Evolutionary conservation across 2,113 vertebrate species (phyloP).

Genomic region (Corythoichthys intestinalis): DNA sequence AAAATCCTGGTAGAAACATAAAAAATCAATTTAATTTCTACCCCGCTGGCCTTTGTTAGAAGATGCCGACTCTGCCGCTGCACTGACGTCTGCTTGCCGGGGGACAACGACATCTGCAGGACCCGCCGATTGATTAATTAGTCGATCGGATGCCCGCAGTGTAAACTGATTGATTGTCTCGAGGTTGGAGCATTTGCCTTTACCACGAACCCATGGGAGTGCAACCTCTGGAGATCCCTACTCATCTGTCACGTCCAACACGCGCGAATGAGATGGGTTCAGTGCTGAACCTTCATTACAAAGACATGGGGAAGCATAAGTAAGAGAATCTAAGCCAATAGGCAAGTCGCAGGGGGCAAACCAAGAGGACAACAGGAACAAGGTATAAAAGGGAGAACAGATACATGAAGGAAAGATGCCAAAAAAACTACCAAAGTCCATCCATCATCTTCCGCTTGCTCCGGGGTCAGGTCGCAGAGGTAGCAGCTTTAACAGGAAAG

Average conservation of each 20-base stretch:
- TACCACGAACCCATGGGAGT: slow-evolving; percentile 61
- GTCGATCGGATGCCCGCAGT: slow-evolving; percentile 63
- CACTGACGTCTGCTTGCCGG: slow-evolving; percentile 42
- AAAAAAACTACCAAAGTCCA: no score
- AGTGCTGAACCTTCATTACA: slow-evolving; percentile 62
- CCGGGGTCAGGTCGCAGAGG: no score
- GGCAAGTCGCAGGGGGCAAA: slow-evolving; percentile 24
- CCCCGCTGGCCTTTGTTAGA: slow-evolving; percentile 50
- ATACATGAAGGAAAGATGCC: neutral
- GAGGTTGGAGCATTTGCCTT: slow-evolving; percentile 58
- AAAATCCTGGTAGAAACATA: slow-evolving; percentile 40
- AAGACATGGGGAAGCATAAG: slow-evolving; percentile 43
- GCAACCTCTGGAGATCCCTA: slow-evolving; percentile 66
- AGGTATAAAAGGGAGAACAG: slow-evolving; percentile 24
- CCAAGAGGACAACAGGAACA: slow-evolving; percentile 30
- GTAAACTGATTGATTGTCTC: slow-evolving; percentile 72
- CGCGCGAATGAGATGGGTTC: slow-evolving; percentile 44
- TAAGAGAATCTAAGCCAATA: slow-evolving; percentile 32
- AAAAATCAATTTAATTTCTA: slow-evolving; percentile 42
- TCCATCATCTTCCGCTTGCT: no score
- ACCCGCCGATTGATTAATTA: slow-evolving; percentile 66
- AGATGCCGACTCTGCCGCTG: slow-evolving; percentile 37
- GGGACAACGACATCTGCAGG: slow-evolving; percentile 63
- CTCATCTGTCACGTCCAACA: slow-evolving; percentile 73
- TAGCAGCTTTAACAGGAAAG: no score